Conservation (phyloP, 2,113 vertebrate genomes). For the Notarius quadriscutis region DNA sequence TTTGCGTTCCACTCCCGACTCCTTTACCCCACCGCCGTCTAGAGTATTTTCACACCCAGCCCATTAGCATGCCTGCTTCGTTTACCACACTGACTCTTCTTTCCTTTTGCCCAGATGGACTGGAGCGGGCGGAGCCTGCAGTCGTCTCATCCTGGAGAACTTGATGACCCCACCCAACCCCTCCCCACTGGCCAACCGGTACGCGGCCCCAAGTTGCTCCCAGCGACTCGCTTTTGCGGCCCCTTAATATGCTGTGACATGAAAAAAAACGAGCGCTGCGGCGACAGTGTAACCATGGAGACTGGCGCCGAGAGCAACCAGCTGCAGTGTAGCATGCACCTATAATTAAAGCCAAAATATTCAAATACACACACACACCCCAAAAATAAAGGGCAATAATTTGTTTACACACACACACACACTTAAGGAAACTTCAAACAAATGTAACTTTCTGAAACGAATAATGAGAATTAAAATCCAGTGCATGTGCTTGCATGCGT, state of each 20-base stretch:
- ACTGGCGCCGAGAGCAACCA: slow-evolving; percentile 34
- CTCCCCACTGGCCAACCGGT: slow-evolving; percentile 24
- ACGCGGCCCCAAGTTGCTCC: slow-evolving; percentile 25
- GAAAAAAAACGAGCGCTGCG: slow-evolving; percentile 23
- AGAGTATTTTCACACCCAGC: neutral
- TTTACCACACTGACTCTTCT: neutral
- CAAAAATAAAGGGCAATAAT: neutral
- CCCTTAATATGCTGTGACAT: slow-evolving; percentile 54
- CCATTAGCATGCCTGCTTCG: neutral
- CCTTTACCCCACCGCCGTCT: no score
- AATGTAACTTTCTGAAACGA: neutral
- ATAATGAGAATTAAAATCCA: no score
- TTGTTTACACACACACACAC: neutral
- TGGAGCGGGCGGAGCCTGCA: slow-evolving; percentile 35
- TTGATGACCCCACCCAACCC: slow-evolving; percentile 46
- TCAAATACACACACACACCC: slow-evolving; percentile 31
- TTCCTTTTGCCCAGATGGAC: neutral
- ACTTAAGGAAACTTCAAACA: neutral
- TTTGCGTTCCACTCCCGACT: no score
- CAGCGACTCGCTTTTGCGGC: slow-evolving; percentile 34
- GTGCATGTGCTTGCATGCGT: neutral
- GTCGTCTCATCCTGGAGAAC: slow-evolving; percentile 48
- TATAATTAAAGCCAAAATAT: slow-evolving; percentile 25
- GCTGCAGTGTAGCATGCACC: slow-evolving; percentile 29
- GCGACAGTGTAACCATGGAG: slow-evolving; percentile 49